phyloP scores from a whole-genome alignment of 2,113 vertebrate species.

The Sylvia atricapilla region DNA sequence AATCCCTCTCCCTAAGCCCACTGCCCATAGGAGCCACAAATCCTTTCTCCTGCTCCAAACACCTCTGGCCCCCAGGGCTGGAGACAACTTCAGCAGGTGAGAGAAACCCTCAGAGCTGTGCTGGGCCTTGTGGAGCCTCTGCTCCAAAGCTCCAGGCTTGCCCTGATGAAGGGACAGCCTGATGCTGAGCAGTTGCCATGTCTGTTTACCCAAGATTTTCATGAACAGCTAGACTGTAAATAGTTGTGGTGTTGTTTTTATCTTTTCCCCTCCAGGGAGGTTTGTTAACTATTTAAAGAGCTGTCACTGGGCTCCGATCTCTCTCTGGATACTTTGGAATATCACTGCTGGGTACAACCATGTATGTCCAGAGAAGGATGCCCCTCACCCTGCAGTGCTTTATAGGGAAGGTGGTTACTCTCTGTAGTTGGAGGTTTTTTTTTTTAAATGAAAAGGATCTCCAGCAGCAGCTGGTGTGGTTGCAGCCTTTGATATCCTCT shows the following conservation, averaged over 20 bases:
- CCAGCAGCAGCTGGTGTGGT: not conserved
- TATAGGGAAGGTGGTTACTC: not conserved
- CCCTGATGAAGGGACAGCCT: not conserved
- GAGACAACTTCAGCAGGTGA: not conserved
- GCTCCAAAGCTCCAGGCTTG: not conserved
- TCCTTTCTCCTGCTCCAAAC: not conserved
- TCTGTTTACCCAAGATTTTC: not conserved
- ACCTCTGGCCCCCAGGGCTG: not conserved
- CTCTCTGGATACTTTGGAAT: not conserved
- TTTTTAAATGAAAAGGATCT: not conserved
- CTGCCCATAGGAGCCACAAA: rapidly evolving
- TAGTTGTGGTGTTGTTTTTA: not conserved
- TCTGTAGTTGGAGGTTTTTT: not conserved
- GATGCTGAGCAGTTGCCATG: not conserved
- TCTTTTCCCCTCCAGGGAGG: rapidly evolving
- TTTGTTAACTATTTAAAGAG: not conserved
- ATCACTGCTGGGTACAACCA: not conserved
- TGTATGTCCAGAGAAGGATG: not conserved
- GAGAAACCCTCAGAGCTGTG: not conserved
- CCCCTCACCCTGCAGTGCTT: not conserved
- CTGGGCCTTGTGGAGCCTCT: not conserved
- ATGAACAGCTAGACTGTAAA: not conserved
- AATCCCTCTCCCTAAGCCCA: not conserved
- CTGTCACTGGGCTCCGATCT: not conserved
- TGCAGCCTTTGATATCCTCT: not conserved